Conservation (phyloP, 2,888 invertebrate genomes). For the Drosophila phalerata region DNA sequence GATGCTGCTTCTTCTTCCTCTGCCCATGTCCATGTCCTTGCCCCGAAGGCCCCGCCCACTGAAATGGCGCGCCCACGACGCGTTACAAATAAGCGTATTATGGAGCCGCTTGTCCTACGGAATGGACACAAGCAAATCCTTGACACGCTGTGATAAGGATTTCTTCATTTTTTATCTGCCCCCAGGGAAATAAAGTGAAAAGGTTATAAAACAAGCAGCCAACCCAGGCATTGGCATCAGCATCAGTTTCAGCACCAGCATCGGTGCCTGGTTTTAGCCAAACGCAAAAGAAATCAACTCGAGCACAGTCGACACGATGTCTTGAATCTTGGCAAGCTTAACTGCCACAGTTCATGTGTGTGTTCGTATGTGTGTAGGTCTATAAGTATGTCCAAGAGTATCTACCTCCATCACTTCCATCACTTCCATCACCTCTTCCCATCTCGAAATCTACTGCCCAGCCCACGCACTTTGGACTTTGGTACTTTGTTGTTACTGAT, state of each 20-base stretch:
- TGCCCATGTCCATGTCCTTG: slow-evolving; percentile 10
- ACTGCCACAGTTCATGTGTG: slow-evolving; percentile 34
- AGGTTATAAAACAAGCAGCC: slow-evolving; percentile 82
- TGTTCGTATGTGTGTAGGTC: slow-evolving; percentile 2
- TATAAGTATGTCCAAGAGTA: slow-evolving; percentile 24
- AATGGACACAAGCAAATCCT: slow-evolving; percentile 82
- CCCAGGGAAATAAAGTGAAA: slow-evolving; percentile 83
- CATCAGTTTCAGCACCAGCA: neutral
- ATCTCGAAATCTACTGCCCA: slow-evolving; percentile 36
- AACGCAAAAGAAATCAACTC: slow-evolving; percentile 64
- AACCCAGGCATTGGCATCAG: slow-evolving; percentile 21
- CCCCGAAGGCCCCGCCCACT: slow-evolving; percentile 18
- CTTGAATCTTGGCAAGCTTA: slow-evolving; percentile 43
- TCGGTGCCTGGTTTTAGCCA: slow-evolving; percentile 18
- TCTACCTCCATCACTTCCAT: slow-evolving; percentile 17
- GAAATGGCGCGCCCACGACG: slow-evolving; percentile 64
- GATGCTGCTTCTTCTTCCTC: too few relatives aligned
- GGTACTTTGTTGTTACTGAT: slow-evolving; percentile 39
- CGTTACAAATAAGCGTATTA: slow-evolving; percentile 82
- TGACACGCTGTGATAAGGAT: slow-evolving; percentile 84
- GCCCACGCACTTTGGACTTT: slow-evolving; percentile 60
- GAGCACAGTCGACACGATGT: slow-evolving; percentile 32
- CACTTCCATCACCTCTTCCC: neutral
- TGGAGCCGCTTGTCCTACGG: slow-evolving; percentile 74
- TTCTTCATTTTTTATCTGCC: slow-evolving; percentile 84